Evolutionary conservation across 2,888 invertebrate genomes (phyloP).

Genomic region (Euproctis similis): DNA sequence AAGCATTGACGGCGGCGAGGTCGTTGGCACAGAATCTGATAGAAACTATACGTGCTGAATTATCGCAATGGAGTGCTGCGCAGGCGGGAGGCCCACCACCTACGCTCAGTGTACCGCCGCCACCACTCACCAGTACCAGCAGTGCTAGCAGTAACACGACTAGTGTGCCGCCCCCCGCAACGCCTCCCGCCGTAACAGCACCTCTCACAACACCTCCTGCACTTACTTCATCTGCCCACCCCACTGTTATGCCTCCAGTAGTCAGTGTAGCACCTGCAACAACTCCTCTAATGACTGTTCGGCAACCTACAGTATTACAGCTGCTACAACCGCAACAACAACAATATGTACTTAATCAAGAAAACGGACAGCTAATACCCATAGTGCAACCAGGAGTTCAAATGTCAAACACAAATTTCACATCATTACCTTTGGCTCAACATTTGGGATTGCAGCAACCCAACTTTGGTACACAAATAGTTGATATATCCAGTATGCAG

Average conservation of each 20-base stretch:
- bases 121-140: conserved; percentile 46
- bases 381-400: conserved; percentile 67
- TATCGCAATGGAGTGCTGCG: conserved; percentile 67
- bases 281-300: conserved; percentile 63
- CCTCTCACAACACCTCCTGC: conserved; percentile 49
- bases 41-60: conserved; percentile 82
- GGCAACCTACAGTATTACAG: conserved; percentile 63
- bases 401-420: conserved; percentile 61
- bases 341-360: conserved; percentile 66
- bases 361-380: conserved; percentile 67
- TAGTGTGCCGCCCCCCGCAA: conserved; percentile 45
- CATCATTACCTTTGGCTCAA: conserved; percentile 57
- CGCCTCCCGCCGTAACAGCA: conserved; percentile 46
- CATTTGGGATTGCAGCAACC: conserved; percentile 54
- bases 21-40: conserved; percentile 85
- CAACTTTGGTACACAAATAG: conserved; percentile 61
- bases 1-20: conserved; percentile 81
- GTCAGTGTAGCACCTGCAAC: conserved; percentile 58
- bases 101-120: conserved; percentile 58
- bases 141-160: conserved; percentile 29
- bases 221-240: conserved; percentile 44
- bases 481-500: conserved; percentile 65
- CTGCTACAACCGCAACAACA: conserved; percentile 59
- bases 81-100: conserved; percentile 62
- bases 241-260: conserved; percentile 51